Base-by-base conservation (phyloP, 2,113 vertebrate species). In the Poecilia latipinna region DNA sequence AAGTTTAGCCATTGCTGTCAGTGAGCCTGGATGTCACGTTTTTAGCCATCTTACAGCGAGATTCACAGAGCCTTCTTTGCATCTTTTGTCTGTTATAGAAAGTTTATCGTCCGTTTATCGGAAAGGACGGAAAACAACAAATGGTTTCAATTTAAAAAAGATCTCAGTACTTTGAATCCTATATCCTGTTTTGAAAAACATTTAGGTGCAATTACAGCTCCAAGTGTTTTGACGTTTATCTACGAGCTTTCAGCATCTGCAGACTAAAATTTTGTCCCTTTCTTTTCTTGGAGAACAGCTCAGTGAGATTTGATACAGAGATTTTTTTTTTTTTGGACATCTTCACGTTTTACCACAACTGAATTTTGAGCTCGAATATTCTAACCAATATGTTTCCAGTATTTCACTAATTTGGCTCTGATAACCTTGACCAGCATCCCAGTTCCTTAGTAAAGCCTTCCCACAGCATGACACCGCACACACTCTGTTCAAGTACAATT, bases 11-110 rank as follows among this genome's bases (percentile, higher is more conserved):
- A 64, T 10, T 32, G 64, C 77, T 79, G 66, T 68, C 68, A 74
- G 64, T 77, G 74, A n/a, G 22, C 65, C 51, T 57, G 33, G 60
- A 82, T 79, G 85, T 68, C 31, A 67, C 33, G 62, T 61, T 81
- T 81, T 71, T 24, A 57, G 51, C 22, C 51, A 3, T 8, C 22
- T n/a, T 24, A 2, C 6, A 54, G 48, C 7, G 15, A 24, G 17
- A 54, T 54, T 6, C 17, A 24, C 17, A 54, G 48, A 54, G 13
- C 48, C 7, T 54, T 24, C 19, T 54, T 54, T 19, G 24, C 17
- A 54, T 5, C 22, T 54, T 35, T 24, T 57, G 44, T 48, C 15
- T 48, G 4, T 7, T 48, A 6, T 17, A 48, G 17, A 17, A 48
- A 19, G 17, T 48, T n/a, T 57, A 57, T 37, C 10, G 10, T 37